Conservation (phyloP, 2,888 invertebrate species). For the Emmelina monodactyla region DNA sequence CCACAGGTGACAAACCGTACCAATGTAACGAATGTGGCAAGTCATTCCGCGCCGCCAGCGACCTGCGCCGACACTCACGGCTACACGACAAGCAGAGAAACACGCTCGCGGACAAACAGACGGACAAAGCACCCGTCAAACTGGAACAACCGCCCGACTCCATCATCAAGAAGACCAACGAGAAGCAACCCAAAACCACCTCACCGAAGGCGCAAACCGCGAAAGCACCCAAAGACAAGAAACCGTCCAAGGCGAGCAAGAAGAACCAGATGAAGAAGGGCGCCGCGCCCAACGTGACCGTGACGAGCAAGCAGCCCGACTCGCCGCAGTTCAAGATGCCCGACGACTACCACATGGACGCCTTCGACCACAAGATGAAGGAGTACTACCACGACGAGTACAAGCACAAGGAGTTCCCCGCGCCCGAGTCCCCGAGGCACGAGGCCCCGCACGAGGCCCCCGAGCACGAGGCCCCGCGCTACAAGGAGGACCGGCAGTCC, state of each 20-base stretch:
- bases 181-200: conserved; percentile 7
- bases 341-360: too few relatives aligned
- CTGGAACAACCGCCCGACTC: conserved; percentile 12
- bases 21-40: conserved; percentile 79
- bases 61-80: conserved; percentile 81
- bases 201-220: conserved; percentile 14
- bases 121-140: conserved; percentile 13
- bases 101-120: conserved; percentile 25
- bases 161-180: conserved; percentile 11
- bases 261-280: conserved; percentile 21
- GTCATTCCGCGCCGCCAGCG: conserved; percentile 82
- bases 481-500: too few relatives aligned
- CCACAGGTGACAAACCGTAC: conserved; percentile 77
- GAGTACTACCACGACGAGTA: too few relatives aligned
- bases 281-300: conserved; percentile 41
- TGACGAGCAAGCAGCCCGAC: conserved; percentile 22
- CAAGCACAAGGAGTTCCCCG: too few relatives aligned
- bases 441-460: too few relatives aligned
- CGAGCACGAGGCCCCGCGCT: too few relatives aligned
- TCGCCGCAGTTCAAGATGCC: too few relatives aligned
- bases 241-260: conserved; percentile 19
- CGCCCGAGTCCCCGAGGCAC: too few relatives aligned
- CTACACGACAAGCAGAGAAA: conserved; percentile 67
- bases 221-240: conserved; percentile 12
- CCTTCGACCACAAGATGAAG: too few relatives aligned